phyloP scores from a whole-genome alignment of 2,113 vertebrate species.

The Macroglossus sobrinus region DNA sequence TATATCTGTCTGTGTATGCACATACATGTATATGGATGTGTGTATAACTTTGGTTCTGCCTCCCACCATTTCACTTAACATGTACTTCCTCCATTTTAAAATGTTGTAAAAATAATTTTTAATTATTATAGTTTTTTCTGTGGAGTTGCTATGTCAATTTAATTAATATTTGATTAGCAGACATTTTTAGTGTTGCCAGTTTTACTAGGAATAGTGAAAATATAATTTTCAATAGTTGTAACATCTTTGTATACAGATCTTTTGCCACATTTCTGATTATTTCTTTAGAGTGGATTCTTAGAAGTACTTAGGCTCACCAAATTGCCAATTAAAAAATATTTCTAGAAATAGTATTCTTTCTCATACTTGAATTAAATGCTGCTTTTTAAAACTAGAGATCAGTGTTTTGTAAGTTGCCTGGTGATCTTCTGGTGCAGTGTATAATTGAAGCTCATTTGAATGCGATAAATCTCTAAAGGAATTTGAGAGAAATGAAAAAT shows the following conservation, averaged over 20 bases:
- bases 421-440: not conserved
- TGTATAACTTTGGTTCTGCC: not conserved
- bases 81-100: not conserved
- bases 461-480: not conserved
- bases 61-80: not conserved
- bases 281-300: constrained; percentile 17
- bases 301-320: not conserved
- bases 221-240: not conserved
- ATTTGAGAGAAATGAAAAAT: not conserved
- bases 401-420: not conserved
- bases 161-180: not conserved
- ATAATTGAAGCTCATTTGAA: not conserved
- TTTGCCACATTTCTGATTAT: constrained; percentile 9
- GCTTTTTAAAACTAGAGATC: constrained; percentile 1
- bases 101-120: not conserved
- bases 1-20: not conserved
- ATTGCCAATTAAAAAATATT: not conserved
- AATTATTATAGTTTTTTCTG: not conserved
- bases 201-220: constrained; percentile 21
- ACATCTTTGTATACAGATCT: not conserved
- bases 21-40: not conserved
- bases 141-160: not conserved
- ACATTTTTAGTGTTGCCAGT: not conserved
- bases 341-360: not conserved
- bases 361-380: not conserved